A percentile compares a stretch with the other conserved stretches of the same genome.
Conservation (phyloP, 1,140 invertebrate genomes). For the Chlorops oryzae region DNA sequence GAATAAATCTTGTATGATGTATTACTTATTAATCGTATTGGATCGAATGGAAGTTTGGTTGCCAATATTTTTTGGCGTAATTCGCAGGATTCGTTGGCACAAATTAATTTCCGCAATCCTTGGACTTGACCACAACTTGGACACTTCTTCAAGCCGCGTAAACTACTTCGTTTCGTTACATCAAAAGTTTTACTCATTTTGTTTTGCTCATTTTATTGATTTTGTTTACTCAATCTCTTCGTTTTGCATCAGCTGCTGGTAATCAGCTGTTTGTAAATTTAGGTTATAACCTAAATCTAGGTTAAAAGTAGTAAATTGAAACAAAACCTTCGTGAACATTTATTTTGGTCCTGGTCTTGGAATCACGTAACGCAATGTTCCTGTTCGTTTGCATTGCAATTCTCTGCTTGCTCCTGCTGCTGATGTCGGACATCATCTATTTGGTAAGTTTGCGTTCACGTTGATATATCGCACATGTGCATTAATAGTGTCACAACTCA, state of each 20-base stretch:
- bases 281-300: too few relatives aligned
- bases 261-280: too few relatives aligned
- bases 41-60: conserved; percentile 23
- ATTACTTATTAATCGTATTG: conserved; percentile 26
- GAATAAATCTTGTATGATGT: conserved; percentile 28
- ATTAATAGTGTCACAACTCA: too few relatives aligned
- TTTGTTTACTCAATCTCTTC: too few relatives aligned
- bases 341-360: too few relatives aligned
- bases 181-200: neutral
- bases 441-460: conserved; percentile 35
- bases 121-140: conserved; percentile 32
- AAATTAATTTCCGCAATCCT: conserved; percentile 31
- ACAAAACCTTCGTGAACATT: too few relatives aligned
- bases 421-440: conserved; percentile 36
- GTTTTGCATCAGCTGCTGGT: too few relatives aligned
- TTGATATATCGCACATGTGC: too few relatives aligned
- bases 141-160: conserved; percentile 34
- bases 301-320: too few relatives aligned
- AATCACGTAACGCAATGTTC: conserved; percentile 9
- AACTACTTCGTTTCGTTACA: neutral
- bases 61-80: conserved; percentile 21
- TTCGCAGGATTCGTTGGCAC: conserved; percentile 29
- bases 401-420: conserved; percentile 31
- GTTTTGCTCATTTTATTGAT: too few relatives aligned
- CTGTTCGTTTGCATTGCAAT: conserved; percentile 29